These are phyloP conservation scores for Nothocercus nigrocapillus DNA, from an alignment of 2,113 vertebrate genomes.

Conservation along the genomic window DNA sequence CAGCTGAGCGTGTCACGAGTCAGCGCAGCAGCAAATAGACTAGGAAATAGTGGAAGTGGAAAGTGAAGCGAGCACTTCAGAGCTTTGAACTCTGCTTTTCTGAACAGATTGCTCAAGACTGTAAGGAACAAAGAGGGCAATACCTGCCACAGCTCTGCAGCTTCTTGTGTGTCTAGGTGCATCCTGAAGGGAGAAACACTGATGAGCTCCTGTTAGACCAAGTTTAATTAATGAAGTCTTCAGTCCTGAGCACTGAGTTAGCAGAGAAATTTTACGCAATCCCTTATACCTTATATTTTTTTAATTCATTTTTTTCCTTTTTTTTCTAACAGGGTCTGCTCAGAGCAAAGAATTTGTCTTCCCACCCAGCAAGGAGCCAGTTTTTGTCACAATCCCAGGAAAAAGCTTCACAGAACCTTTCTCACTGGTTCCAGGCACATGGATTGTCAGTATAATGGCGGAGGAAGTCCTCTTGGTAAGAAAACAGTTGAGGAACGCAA, in stretches of 20 bases:
- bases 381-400: conserved; percentile 90
- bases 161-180: fast-evolving
- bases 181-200: not conserved
- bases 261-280: not conserved
- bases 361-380: conserved; percentile 82
- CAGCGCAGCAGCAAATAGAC: not conserved
- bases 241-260: not conserved
- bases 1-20: not conserved
- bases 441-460: conserved; percentile 85
- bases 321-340: conserved; percentile 75
- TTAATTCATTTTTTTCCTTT: not conserved
- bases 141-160: not conserved
- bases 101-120: not conserved
- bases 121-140: not conserved
- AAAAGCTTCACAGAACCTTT: conserved; percentile 86
- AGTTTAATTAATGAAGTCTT: not conserved
- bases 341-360: conserved; percentile 89
- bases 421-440: conserved; percentile 82
- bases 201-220: not conserved
- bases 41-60: not conserved
- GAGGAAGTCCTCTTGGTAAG: conserved; percentile 92
- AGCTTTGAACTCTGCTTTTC: not conserved
- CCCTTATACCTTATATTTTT: not conserved
- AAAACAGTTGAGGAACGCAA: not conserved
- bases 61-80: not conserved